Base-by-base conservation (phyloP, 2,888 invertebrate genomes). In the Sepiola atlantica region DNA sequence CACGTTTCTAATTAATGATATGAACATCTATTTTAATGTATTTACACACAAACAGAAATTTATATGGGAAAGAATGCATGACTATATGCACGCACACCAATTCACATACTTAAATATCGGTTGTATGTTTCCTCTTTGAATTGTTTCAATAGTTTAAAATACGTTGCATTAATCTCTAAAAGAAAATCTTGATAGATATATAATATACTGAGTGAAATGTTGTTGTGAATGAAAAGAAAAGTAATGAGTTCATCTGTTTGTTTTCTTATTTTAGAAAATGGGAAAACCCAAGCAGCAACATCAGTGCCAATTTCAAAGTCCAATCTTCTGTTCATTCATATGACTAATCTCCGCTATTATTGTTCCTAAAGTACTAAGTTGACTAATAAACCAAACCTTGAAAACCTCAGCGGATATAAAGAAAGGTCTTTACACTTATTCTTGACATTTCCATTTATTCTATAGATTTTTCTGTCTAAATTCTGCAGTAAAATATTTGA, bases 401-500 rank as follows among this genome's bases (percentile, higher is more conserved):
- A 77, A 77, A 77, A 77, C 77, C 77, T 77, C 77, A 77, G n/a
- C 77, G 16, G 14, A 77, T n/a, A 77, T 77, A 77, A 77, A 77
- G 77, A 77, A 77, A n/a, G 77, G 77, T 32, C 32, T n/a, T 16
- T 32, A 77, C 77, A 77, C 77, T 77, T n/a, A 77, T 77, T 77
- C 32, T 77, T 77, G 77, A 77, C 77, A n/a, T 77, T 77, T 77
- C 77, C 32, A 77, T 77, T 77, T 77, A 77, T 77, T 77, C n/a
- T 77, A 77, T 77, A n/a, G 77, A 77, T 77, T 77, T 77, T 77
- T 77, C 77, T 77, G 77, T 77, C 77, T 18, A 77, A 77, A 77
- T n/a, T 77, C n/a, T 77, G 77, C 77, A n/a, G 77, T 77, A 77
- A 77, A 77, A 77, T 77, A 77, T 77, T 77, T 77, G 77, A 77